Evolutionary conservation across 2,888 invertebrate genomes (phyloP), one percentile per base, ranked within the genome.

Genomic region (Megaustenia siamemsis): DNA sequence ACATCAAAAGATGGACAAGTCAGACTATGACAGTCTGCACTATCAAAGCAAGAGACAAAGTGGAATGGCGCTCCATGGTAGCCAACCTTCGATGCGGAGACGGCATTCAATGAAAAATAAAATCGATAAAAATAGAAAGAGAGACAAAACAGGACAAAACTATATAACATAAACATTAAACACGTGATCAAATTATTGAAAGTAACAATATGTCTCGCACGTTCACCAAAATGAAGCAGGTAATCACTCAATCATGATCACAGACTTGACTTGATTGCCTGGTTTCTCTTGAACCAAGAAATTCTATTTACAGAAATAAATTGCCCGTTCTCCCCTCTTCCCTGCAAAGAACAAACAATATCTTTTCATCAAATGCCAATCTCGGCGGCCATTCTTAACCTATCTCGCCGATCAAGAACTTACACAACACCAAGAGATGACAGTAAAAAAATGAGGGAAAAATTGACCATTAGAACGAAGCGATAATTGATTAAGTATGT

Each of bases 401-500:
- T 73, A 49, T 73, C 49, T 73, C 3, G 15, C 28, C 21, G 60
- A 76, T 56, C 56, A 38, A 38, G 60, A 76, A 60, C 60, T 12
- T 6, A 38, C 15, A 76, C 8, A 60, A 56, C 38, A n/a, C n/a
- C 12, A 40, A 1, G 28, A 21, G 21, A 32, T 32, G 32, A 53
- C 18, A 53, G 53, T 60, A 76, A 60, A 60, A 56, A 60, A 40
- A 69, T 40, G 35, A 40, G 40, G n/a, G 60, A 21, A 76, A 76
- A 56, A 53, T 76, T 38, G 56, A 60, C 76, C 38, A 76, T 40
- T 60, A 66, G 38, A 63, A 60, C 28, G 12, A 28, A 45, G 21
- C 63, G n/a, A 45, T 45, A 66, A 79, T 79, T 63, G 79, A 79
- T 63, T 79, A 77, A 77, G 60, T 60, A 60, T 77, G 77, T 77